A percentile compares a stretch with the other conserved stretches of the same genome.
phyloP scores from a whole-genome alignment of 2,888 invertebrate genomes.

The Caenorhabditis wallacei region DNA sequence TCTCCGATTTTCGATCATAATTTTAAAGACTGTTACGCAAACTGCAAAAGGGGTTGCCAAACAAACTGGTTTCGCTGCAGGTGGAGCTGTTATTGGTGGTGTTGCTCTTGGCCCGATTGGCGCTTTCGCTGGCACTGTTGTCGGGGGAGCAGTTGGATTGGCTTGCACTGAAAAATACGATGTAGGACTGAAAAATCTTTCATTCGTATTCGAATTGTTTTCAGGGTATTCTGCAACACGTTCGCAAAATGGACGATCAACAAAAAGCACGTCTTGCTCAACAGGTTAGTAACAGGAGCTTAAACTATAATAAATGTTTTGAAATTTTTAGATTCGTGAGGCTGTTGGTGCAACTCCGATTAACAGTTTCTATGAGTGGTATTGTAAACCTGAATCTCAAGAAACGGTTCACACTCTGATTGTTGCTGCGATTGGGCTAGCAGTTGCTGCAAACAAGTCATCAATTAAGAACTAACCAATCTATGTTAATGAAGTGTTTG shows the following conservation, averaged over 20 bases:
- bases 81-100: slow-evolving; percentile 24
- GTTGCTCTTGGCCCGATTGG: slow-evolving; percentile 18
- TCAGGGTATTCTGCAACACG: neutral
- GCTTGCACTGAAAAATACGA: neutral
- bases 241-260: neutral
- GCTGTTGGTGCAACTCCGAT: slow-evolving; percentile 4
- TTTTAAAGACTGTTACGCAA: slow-evolving; percentile 2
- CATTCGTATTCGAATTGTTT: neutral
- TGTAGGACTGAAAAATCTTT: no score
- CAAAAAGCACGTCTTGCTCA: slow-evolving; percentile 2
- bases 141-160: neutral
- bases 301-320: neutral
- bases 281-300: neutral
- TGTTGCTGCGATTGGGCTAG: neutral
- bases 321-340: slow-evolving; percentile 4
- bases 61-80: slow-evolving; percentile 14
- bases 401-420: neutral
- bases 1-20: neutral
- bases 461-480: no score
- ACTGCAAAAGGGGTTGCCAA: slow-evolving; percentile 27
- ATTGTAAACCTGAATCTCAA: neutral
- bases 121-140: neutral
- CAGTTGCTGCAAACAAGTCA: neutral
- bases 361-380: neutral
- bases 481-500: no score